Conservation (phyloP, 35 echinoderm and acorn worm species). For the Stichopus chloronotus region DNA sequence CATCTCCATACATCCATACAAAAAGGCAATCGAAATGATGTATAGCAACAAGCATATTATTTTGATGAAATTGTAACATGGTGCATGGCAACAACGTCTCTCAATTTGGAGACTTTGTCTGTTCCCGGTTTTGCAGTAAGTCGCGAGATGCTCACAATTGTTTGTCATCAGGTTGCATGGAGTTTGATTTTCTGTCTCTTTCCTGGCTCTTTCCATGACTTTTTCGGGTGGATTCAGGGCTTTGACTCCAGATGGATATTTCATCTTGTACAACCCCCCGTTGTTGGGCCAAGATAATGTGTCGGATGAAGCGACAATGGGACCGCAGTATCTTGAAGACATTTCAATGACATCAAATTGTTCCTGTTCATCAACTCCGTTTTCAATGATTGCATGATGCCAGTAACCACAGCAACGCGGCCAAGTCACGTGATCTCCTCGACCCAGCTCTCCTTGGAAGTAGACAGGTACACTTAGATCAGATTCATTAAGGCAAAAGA, state of each 20-base stretch:
- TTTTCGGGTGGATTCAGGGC: neutral
- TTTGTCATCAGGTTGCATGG: neutral
- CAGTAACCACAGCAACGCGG: slow-evolving; percentile 10
- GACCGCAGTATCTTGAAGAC: no score
- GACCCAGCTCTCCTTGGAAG: neutral
- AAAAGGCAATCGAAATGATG: no score
- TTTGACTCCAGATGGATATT: neutral
- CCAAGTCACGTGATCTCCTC: slow-evolving; percentile 19
- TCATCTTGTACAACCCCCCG: slow-evolving; percentile 8
- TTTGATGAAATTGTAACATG: no score
- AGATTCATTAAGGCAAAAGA: no score
- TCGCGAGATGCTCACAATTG: slow-evolving; percentile 23
- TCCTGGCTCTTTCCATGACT: neutral
- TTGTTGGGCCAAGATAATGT: no score
- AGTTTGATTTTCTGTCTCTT: neutral
- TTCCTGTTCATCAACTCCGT: neutral
- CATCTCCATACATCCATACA: no score
- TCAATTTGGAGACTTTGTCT: neutral
- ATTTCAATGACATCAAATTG: no score
- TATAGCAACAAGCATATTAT: no score
- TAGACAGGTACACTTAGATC: neutral
- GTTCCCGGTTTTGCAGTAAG: neutral
- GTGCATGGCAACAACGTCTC: no score
- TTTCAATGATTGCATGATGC: slow-evolving; percentile 10
- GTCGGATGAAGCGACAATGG: no score